A percentile compares a stretch with the other conserved stretches of the same genome.
Conservation (phyloP, 2,888 invertebrate genomes). For the Agrotis segetum region DNA sequence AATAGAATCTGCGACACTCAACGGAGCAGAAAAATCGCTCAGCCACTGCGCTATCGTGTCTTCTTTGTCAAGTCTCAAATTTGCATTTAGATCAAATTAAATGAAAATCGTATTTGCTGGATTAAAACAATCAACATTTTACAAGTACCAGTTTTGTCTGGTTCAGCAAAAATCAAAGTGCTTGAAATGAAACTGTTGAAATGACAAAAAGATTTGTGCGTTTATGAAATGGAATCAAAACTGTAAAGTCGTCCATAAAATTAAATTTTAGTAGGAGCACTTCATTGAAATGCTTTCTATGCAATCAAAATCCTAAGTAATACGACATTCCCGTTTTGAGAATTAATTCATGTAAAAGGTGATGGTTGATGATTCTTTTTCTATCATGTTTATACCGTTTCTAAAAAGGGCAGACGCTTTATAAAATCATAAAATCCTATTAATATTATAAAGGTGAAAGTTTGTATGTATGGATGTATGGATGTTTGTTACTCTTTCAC, state of each 20-base stretch:
- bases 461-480: too few species aligned
- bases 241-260: background rate
- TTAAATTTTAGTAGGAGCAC: background rate
- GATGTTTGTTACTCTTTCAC: too few species aligned
- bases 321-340: background rate
- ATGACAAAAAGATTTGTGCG: background rate
- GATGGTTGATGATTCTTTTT: background rate
- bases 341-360: background rate
- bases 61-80: too few species aligned
- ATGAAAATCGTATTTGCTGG: conserved; percentile 5
- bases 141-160: background rate
- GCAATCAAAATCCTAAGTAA: background rate
- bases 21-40: too few species aligned
- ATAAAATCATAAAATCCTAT: background rate
- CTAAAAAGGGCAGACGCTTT: conserved; percentile 7
- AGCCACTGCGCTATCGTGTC: too few species aligned
- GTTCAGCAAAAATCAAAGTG: conserved; percentile 15
- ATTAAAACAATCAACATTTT: background rate
- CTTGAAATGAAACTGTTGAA: too few species aligned
- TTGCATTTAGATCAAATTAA: background rate
- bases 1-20: too few species aligned
- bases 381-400: conserved; percentile 3
- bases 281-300: conserved; percentile 1
- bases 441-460: too few species aligned
- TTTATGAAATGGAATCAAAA: background rate